Conservation (phyloP, 2,888 invertebrate species). For the Oscheius sp. region DNA sequence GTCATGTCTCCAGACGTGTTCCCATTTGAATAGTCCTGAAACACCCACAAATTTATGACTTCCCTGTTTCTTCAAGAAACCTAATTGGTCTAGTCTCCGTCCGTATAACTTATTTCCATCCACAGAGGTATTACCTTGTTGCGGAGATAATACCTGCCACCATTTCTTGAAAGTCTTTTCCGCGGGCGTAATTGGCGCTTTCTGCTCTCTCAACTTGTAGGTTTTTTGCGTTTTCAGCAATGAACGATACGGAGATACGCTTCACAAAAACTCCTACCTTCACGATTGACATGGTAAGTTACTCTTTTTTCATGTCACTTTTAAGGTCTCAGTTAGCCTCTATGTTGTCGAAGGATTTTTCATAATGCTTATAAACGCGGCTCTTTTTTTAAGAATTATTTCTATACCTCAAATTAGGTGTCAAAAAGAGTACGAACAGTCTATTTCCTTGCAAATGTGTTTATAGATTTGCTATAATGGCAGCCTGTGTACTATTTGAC, state of each 20-base stretch:
- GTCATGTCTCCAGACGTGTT: neutral
- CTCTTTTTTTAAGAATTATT: slow-evolving; percentile 40
- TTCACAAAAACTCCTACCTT: slow-evolving; percentile 9
- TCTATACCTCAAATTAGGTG: slow-evolving; percentile 39
- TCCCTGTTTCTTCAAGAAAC: neutral
- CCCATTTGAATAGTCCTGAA: neutral
- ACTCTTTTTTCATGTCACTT: neutral
- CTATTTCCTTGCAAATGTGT: neutral
- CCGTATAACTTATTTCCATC: neutral
- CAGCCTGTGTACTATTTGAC: slow-evolving; percentile 51
- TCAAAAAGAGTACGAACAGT: slow-evolving; percentile 43
- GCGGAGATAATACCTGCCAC: too few relatives aligned
- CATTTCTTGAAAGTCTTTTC: too few relatives aligned
- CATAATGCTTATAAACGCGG: slow-evolving; percentile 39
- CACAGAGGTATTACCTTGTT: neutral
- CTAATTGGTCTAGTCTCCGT: neutral
- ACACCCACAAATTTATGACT: neutral
- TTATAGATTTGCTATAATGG: slow-evolving; percentile 48
- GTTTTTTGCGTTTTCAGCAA: neutral
- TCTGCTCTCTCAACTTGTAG: neutral
- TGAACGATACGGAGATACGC: neutral
- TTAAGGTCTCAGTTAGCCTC: slow-evolving; percentile 41
- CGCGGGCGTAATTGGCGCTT: neutral
- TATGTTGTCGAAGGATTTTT: slow-evolving; percentile 44
- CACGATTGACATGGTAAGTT: slow-evolving; percentile 7